Evolutionary conservation across 2,797 vertebrate species (phyloP).

Genomic region (Psittacula derbiana): DNA sequence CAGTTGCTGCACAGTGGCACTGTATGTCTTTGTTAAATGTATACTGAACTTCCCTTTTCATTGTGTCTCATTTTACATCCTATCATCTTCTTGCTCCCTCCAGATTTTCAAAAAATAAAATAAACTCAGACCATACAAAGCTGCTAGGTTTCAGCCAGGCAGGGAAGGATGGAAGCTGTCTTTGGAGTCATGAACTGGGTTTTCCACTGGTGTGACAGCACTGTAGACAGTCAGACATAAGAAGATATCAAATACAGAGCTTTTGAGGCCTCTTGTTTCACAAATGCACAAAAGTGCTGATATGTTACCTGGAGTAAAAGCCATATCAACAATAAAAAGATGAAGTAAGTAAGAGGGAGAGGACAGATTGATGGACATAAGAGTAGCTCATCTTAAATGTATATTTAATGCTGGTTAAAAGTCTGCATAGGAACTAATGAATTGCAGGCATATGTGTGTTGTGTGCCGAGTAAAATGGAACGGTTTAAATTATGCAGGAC

Average conservation of each 20-base stretch:
- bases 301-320: background rate
- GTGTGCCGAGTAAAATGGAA: background rate
- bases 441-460: background rate
- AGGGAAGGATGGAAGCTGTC: background rate
- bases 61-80: background rate
- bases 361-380: background rate
- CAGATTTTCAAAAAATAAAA: background rate
- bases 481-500: slow-evolving; percentile 26
- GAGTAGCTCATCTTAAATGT: background rate
- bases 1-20: background rate
- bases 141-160: slow-evolving; percentile 3
- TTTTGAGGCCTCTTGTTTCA: slow-evolving; percentile 18
- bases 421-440: background rate
- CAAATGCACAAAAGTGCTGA: background rate
- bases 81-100: slow-evolving; percentile 31
- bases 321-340: background rate
- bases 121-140: background rate
- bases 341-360: background rate
- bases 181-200: slow-evolving; percentile 13
- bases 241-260: slow-evolving; percentile 39
- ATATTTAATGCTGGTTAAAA: slow-evolving; percentile 30
- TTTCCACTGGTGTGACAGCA: slow-evolving; percentile 18
- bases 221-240: slow-evolving; percentile 6
- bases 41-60: background rate
- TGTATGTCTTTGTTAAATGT: background rate